A percentile compares a stretch with the other conserved stretches of the same genome.
phyloP scores from a whole-genome alignment of 2,113 vertebrate species.

The Ammodytes marinus region DNA sequence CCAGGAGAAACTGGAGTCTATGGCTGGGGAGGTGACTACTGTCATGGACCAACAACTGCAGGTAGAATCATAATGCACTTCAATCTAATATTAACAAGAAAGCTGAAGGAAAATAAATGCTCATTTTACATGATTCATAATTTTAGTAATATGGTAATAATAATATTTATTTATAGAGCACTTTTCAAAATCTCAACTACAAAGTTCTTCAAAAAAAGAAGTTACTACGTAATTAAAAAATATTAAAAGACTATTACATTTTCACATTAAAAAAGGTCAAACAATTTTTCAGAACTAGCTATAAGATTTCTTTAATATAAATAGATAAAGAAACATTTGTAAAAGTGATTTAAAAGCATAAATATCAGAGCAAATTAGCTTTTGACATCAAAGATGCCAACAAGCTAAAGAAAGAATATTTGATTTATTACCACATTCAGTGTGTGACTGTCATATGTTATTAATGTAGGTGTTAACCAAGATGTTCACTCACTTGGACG shows the following conservation, averaged over 20 bases:
- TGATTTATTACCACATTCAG: too few species aligned
- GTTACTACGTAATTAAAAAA: neutral
- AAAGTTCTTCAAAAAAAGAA: neutral
- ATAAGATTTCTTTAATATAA: neutral
- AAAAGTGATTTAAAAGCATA: neutral
- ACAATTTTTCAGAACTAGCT: neutral
- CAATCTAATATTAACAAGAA: neutral
- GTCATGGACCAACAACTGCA: conserved; percentile 97
- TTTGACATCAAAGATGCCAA: neutral
- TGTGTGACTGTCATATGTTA: neutral
- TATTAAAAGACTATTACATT: neutral
- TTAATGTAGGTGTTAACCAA: neutral
- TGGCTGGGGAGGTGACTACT: conserved; percentile 95
- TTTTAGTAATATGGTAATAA: neutral
- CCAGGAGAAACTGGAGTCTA: conserved; percentile 95
- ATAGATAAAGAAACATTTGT: neutral
- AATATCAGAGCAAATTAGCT: too few species aligned
- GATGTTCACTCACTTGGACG: neutral
- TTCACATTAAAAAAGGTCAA: neutral
- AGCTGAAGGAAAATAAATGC: neutral
- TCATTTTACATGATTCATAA: neutral
- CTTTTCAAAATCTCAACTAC: neutral
- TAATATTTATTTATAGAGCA: neutral
- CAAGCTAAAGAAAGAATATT: neutral
- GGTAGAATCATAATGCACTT: conserved; percentile 76